A percentile compares a stretch with the other conserved stretches of the same genome.
Conservation (phyloP, 2,797 vertebrate genomes). For the Carduelis carduelis region DNA sequence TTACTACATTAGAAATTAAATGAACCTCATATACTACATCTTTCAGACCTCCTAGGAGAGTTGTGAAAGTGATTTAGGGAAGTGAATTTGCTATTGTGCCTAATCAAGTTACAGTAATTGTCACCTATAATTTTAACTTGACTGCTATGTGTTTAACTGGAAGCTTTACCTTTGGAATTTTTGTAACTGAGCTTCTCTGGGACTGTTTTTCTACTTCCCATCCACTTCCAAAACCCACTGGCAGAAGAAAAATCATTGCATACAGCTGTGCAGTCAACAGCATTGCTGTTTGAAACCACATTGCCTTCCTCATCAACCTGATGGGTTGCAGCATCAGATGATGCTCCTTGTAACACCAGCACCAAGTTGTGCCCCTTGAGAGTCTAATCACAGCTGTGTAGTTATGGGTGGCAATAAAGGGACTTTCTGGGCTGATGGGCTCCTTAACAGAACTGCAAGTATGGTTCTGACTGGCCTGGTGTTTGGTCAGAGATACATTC, state of each 20-base stretch:
- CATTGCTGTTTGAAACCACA: not conserved
- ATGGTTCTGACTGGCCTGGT: not conserved
- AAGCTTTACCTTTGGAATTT: slow-evolving; percentile 30
- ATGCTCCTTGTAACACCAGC: not conserved
- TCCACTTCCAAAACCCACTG: not conserved
- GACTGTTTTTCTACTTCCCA: not conserved
- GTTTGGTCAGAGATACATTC: not conserved
- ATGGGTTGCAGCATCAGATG: not conserved
- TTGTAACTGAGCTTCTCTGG: not conserved
- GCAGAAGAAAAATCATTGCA: not conserved
- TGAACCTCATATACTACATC: slow-evolving; percentile 71
- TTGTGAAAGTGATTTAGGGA: slow-evolving; percentile 67
- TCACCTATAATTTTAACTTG: slow-evolving; percentile 72
- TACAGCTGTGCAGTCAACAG: not conserved
- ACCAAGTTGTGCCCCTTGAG: not conserved
- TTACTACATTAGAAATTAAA: slow-evolving; percentile 77
- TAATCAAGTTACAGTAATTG: slow-evolving; percentile 75
- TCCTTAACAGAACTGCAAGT: not conserved
- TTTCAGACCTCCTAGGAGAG: slow-evolving; percentile 66
- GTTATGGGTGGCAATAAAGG: not conserved
- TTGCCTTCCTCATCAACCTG: not conserved
- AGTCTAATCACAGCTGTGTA: not conserved
- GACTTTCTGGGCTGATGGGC: not conserved
- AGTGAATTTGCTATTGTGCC: slow-evolving; percentile 63
- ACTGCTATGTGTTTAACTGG: slow-evolving; percentile 58